These are phyloP conservation scores for Pristionchus arcanus DNA, from an alignment of 2,888 invertebrate species.

Conservation along the genomic window DNA sequence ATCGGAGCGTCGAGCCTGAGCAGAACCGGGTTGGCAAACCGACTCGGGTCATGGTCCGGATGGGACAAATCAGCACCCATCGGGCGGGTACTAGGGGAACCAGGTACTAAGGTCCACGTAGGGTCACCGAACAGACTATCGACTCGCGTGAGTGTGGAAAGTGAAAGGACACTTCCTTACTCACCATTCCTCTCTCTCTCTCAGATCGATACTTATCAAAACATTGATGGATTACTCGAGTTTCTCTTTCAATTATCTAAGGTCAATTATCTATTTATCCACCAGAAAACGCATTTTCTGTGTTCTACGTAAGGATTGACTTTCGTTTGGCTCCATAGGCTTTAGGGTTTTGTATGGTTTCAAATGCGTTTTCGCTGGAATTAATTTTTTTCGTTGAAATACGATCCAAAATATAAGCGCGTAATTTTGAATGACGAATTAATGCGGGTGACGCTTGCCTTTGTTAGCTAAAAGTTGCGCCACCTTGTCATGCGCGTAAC, in stretches of 20 bases:
- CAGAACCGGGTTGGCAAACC: slow-evolving; percentile 23
- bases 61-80: slow-evolving; percentile 38
- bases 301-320: no score
- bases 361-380: no score
- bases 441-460: not conserved
- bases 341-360: not conserved
- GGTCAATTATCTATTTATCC: no score
- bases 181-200: not conserved
- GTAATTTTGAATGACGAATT: not conserved
- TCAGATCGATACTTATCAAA: slow-evolving; percentile 24
- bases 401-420: not conserved
- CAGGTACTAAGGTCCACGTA: not conserved
- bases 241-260: no score
- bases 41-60: not conserved
- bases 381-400: not conserved
- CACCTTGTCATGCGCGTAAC: not conserved
- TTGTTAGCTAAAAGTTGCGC: not conserved
- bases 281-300: no score
- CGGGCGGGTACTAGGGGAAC: not conserved
- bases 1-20: slow-evolving; percentile 75
- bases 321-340: not conserved
- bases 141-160: slow-evolving; percentile 29
- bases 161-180: slow-evolving; percentile 43
- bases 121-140: slow-evolving; percentile 5
- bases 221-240: not conserved